Conservation (phyloP, 2,888 invertebrate genomes). For the Sinodicranocentrus sp. region DNA sequence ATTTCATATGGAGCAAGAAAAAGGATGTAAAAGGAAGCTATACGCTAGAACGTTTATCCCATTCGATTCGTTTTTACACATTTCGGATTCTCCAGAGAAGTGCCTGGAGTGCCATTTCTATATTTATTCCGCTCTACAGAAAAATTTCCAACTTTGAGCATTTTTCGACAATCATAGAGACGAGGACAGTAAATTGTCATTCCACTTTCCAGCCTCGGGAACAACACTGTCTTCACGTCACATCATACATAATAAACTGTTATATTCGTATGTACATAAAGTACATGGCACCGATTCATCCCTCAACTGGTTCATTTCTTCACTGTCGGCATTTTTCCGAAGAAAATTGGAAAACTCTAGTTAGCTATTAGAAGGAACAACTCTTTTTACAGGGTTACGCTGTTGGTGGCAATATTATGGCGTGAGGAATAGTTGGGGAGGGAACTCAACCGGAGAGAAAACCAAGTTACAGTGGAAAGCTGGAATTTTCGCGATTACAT, state of each 20-base stretch:
- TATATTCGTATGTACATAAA: constrained; percentile 13
- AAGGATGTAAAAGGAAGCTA: too few relatives aligned
- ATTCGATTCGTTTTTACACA: too few relatives aligned
- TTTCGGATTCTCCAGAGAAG: too few relatives aligned
- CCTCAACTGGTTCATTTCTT: constrained; percentile 44
- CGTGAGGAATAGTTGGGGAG: constrained; percentile 39
- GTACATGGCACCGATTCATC: constrained; percentile 50
- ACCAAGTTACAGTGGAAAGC: constrained; percentile 39
- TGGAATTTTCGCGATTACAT: constrained; percentile 40
- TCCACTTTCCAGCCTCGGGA: too few relatives aligned
- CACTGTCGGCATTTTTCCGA: constrained; percentile 53
- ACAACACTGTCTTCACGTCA: background rate
- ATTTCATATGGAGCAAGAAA: too few relatives aligned
- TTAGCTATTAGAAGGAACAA: constrained; percentile 32
- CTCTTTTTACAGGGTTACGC: background rate
- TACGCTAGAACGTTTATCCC: too few relatives aligned
- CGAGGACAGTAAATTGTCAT: too few relatives aligned
- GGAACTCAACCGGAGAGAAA: constrained; percentile 58
- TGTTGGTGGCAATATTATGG: constrained; percentile 27
- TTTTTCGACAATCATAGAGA: too few relatives aligned
- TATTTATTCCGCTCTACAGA: too few relatives aligned
- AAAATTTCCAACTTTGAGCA: too few relatives aligned
- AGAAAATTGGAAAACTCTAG: constrained; percentile 48
- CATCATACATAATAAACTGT: constrained; percentile 47
- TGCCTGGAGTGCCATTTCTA: too few relatives aligned